Base-by-base conservation (phyloP, 2,888 invertebrate species). In the Epinotia brunnichana region DNA sequence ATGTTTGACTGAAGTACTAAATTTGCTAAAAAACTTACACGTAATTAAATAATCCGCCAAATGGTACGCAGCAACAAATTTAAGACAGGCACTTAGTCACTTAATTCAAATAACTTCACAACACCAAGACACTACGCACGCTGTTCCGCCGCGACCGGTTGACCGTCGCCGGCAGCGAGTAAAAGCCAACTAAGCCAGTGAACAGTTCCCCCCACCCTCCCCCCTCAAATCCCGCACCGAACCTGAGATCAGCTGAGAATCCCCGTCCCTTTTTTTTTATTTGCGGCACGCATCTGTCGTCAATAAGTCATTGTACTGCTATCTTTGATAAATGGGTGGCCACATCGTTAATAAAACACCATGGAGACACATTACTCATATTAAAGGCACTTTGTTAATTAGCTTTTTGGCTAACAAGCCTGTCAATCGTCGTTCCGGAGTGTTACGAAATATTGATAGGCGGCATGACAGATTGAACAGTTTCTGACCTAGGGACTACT, bases 151-250 rank as follows among this genome's bases (percentile, higher is more conserved):
- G 19, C 60, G 48, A 5, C 13, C 48, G 35, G 81, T 79, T 87
- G 83, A 80, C 87, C 84, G 81, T 70, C 82, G 75, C 69, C 81
- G 77, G 76, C 83, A 85, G 81, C 86, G 86, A 84, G 83, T 82
- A 82, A 82, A 83, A 83, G 85, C 87, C 85, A 86, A 90, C 90
- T 84, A 79, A 78, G 77, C 77, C 60, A 74, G 70, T 74, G 74
- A 76, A 78, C 78, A 77, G 74, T 77, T 76, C 77, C 69, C 73
- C 79, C 79, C 80, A 77, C 80, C 77, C 81, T 81, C 74, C 79
- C 75, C 44, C 53, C 60, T 29, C 53, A 54, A 74, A 75, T 73
- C 77, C 78, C 78, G 77, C 76, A 77, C 74, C 76, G 76, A 77
- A 81, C 80, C 79, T 75, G 80, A 82, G 82, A 85, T 84, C 85